Base-by-base conservation (phyloP, 2,797 vertebrate species). In the Cynodonichthys magdalenae region DNA sequence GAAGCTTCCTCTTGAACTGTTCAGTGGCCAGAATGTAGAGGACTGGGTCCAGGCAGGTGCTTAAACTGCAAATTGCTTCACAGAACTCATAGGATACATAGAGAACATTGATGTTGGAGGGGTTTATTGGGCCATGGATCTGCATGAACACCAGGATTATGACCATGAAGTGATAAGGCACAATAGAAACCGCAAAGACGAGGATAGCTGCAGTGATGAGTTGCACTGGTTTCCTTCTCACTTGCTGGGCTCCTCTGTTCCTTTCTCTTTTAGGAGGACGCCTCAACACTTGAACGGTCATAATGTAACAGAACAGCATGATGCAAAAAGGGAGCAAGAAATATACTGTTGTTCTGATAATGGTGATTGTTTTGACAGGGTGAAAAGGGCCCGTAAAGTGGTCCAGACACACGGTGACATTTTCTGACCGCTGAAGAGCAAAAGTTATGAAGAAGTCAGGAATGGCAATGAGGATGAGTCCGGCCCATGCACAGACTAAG, bases 11-110 rank as follows among this genome's bases (percentile, higher is more conserved):
- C 69, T 81, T 91, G 80, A 94, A 92, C 36, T 85, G 85, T 57
- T 94, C 90, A 68, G 89, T 93, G 27, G 92, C 92, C 73, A 93
- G n/a, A 0, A 93, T 91, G 61, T 95, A 95, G 60, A 95, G 91
- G 20, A 95, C 66, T 1, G 94, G 93, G 72, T 95, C 92, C 66
- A 95, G 88, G 62, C 93, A 95, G 69, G 91, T 90, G 73, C 92
- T 94, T 34, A 94, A 71, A 58, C 88, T 90, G 76, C 94, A 95
- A 50, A 92, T 71, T n/a, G 90, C 91, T 80, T 94, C 92, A 28
- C 92, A 92, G 61, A 93, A 80, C 87, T 93, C 85, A 54, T 90
- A 94, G 65, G 87, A 72, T 31, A 56, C 75, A 17, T 62, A 83
- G 67, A 95, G 75, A 20, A 75, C 59, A 1, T 27, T 70, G 27